Percentiles rank a stretch among this genome's conserved stretches.
Conservation (phyloP, 2,888 invertebrate genomes). For the Xylota sylvarum region DNA sequence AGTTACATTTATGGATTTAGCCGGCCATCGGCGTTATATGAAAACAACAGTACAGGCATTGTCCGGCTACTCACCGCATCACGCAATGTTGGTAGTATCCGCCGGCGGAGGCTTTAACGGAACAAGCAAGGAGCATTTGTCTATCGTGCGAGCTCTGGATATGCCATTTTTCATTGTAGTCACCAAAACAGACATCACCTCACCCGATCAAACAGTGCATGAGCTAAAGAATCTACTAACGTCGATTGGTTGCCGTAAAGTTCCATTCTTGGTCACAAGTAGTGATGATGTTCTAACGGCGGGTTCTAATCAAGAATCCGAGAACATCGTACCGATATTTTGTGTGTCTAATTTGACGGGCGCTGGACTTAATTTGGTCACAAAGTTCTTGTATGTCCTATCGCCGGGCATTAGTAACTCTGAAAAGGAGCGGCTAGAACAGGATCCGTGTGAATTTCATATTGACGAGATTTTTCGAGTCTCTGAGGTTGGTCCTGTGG, state of each 20-base stretch:
- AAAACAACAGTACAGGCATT: conserved; percentile 97
- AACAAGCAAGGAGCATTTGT: conserved; percentile 96
- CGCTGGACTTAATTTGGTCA: conserved; percentile 92
- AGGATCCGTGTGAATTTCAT: conserved; percentile 93
- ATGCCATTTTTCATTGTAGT: conserved; percentile 97
- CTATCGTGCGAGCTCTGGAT: conserved; percentile 91
- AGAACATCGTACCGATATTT: conserved; percentile 91
- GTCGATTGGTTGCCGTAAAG: conserved; percentile 88
- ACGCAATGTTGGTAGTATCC: conserved; percentile 94
- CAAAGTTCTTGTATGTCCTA: conserved; percentile 94
- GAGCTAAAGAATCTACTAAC: conserved; percentile 88
- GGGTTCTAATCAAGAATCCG: conserved; percentile 87
- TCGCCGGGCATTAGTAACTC: conserved; percentile 88
- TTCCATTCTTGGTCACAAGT: conserved; percentile 88
- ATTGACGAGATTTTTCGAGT: conserved; percentile 97
- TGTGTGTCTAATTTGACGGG: conserved; percentile 97
- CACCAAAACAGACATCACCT: conserved; percentile 96
- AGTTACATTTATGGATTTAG: conserved; percentile 97
- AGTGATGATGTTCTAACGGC: conserved; percentile 91
- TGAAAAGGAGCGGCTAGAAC: conserved; percentile 90
- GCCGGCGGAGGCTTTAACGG: conserved; percentile 92
- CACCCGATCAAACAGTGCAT: conserved; percentile 86
- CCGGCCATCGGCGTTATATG: conserved; percentile 98
- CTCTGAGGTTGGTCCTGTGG: conserved; percentile 92
- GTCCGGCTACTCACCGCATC: conserved; percentile 96